A percentile compares a stretch with the other conserved stretches of the same genome.
Conservation (phyloP, 2,888 invertebrate genomes). For the Platynereis dumerilii region DNA sequence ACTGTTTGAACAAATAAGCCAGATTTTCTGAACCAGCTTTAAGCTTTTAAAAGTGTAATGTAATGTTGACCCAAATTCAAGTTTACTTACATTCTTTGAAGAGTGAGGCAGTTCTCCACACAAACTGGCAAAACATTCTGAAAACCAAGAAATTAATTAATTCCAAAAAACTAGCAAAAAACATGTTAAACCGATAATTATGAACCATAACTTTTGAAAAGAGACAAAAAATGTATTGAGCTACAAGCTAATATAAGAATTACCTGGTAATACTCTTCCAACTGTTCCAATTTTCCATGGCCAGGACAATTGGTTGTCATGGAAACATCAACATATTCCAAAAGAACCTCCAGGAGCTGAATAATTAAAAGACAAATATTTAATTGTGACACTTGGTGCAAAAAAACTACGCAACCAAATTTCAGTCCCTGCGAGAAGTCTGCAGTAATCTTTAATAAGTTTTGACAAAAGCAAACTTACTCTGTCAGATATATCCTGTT, state of each 20-base stretch:
- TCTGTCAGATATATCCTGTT: conserved; percentile 50
- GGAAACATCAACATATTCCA: conserved; percentile 61
- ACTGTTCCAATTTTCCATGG: conserved; percentile 58
- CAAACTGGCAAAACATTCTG: conserved; percentile 60
- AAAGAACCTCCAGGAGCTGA: conserved; percentile 60
- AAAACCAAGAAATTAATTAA: conserved; percentile 12
- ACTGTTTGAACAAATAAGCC: too few relatives aligned
- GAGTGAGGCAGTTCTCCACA: conserved; percentile 61
- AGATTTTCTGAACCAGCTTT: too few relatives aligned
- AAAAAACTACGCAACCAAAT: too few relatives aligned
- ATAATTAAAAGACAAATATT: not conserved
- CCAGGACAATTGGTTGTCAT: conserved; percentile 57
- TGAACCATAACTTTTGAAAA: not conserved
- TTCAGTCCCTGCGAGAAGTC: too few relatives aligned
- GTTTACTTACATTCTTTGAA: conserved; percentile 66
- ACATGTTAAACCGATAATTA: not conserved
- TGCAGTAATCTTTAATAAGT: not conserved
- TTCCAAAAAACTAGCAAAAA: not conserved
- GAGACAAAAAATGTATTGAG: too few relatives aligned
- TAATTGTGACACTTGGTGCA: not conserved
- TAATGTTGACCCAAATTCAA: too few relatives aligned
- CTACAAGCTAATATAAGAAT: too few relatives aligned
- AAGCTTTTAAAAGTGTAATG: too few relatives aligned
- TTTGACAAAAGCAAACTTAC: conserved; percentile 36
- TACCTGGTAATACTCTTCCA: conserved; percentile 61